Percentiles rank a stretch among this genome's conserved stretches.
Conservation (phyloP, 2,797 vertebrate species). For the Scarus forsteni region DNA sequence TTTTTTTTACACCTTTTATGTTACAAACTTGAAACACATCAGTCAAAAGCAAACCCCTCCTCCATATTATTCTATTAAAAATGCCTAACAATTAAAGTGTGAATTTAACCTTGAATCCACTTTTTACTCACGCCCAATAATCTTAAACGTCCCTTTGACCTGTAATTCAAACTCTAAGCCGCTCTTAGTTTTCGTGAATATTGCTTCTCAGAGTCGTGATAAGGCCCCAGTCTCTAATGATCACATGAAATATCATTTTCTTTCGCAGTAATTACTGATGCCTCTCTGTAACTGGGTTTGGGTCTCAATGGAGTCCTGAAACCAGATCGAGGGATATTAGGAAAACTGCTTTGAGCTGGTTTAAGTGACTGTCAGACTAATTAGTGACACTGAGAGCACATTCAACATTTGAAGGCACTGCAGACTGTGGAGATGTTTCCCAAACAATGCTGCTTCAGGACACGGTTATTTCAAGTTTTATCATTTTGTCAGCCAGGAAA, state of each 20-base stretch:
- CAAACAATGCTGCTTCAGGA: slow-evolving; percentile 27
- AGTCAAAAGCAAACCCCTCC: neutral
- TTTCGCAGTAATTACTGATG: slow-evolving; percentile 72
- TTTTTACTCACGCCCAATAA: slow-evolving; percentile 11
- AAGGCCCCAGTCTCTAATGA: slow-evolving; percentile 65
- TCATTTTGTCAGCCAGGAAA: slow-evolving; percentile 17
- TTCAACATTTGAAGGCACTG: slow-evolving; percentile 3
- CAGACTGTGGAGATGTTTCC: slow-evolving; percentile 15
- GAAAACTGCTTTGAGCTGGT: slow-evolving; percentile 52
- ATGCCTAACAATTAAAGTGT: slow-evolving; percentile 5
- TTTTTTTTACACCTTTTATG: too few species aligned
- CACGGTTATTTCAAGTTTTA: slow-evolving; percentile 2
- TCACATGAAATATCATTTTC: slow-evolving; percentile 70
- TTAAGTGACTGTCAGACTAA: slow-evolving; percentile 62
- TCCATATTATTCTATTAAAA: neutral
- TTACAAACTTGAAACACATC: neutral
- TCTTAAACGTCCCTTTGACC: slow-evolving; percentile 46
- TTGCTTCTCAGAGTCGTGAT: slow-evolving; percentile 58
- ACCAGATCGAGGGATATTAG: slow-evolving; percentile 69
- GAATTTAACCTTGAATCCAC: slow-evolving; percentile 16
- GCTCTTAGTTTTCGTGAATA: slow-evolving; percentile 50
- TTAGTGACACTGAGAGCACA: slow-evolving; percentile 19
- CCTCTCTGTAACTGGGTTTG: slow-evolving; percentile 64
- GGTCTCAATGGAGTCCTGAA: slow-evolving; percentile 63
- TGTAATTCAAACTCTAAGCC: slow-evolving; percentile 50